Conservation (phyloP, 2,113 vertebrate genomes). For the Cervus canadensis region DNA sequence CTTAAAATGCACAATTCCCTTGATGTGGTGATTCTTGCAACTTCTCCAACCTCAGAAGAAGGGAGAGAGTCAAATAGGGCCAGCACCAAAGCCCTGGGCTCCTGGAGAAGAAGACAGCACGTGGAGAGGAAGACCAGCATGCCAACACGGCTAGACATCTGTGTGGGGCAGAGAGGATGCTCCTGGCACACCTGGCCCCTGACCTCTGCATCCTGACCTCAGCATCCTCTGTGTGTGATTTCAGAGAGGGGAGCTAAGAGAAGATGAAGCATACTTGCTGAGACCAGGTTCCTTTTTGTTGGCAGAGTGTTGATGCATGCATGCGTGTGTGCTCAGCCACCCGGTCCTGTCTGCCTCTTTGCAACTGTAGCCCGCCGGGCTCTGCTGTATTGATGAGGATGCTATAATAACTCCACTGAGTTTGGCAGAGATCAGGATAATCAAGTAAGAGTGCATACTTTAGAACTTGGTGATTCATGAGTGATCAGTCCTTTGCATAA, state of each 20-base stretch:
- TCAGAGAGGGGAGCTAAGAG: neutral
- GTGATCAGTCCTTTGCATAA: neutral
- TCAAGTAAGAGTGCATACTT: neutral
- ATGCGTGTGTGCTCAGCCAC: neutral
- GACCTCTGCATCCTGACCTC: accelerated
- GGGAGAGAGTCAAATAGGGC: neutral
- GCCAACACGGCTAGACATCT: accelerated
- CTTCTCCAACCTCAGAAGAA: neutral
- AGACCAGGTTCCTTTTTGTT: neutral
- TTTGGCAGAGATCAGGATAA: neutral
- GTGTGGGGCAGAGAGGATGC: accelerated
- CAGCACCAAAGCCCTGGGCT: neutral
- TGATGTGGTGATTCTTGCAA: neutral
- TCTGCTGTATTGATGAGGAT: neutral
- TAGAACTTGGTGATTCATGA: neutral
- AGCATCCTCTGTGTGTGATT: neutral
- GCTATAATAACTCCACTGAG: neutral
- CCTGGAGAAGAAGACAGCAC: neutral
- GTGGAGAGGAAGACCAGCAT: accelerated
- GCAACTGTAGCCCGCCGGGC: neutral
- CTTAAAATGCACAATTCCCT: neutral
- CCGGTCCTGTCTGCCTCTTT: neutral
- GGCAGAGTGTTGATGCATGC: neutral
- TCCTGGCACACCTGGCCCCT: accelerated
- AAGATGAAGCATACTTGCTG: no score